Base-by-base conservation (phyloP, 2,113 vertebrate species). In the Cynoglossus semilaevis region DNA sequence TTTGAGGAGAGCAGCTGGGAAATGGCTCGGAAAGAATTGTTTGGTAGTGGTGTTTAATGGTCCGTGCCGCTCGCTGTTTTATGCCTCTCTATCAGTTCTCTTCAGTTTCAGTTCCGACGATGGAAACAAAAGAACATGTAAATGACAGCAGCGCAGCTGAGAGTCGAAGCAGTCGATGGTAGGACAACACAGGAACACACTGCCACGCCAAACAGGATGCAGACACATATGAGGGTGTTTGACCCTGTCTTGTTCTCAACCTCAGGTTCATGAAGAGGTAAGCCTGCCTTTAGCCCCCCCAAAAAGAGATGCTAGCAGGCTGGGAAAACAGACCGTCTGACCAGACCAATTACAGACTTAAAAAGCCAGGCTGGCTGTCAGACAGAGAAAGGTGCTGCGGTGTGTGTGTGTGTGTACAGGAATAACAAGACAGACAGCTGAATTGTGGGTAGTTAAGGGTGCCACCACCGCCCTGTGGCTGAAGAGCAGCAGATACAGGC, bases 291-390 rank as follows among this genome's bases (percentile, higher is more conserved):
- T 72, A 29, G 22, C 22, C 75, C 67, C 71, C 77, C 66, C 57
- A 52, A 82, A 79, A 68, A 78, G 58, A 73, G 77, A 72, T 67
- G 60, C 65, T 58, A 53, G 60, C 51, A 72, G 61, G 49, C 76
- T 69, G 67, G 66, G 56, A 74, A 78, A 84, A 80, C 42, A 88
- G 66, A 79, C 74, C 70, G 76, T 76, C 76, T 72, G 75, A 80
- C 69, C 59, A 69, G 80, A 80, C 72, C 80, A 85, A 79, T 88
- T 85, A 84, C 36, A 75, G 62, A 72, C 77, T 79, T 71, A 65
- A 75, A 75, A 60, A 67, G 38, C 58, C 69, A 72, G 77, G 64
- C 72, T 72, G 61, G 65, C 74, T 80, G 79, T 86, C 68, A 79
- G 74, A 74, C 56, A 55, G 67, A 63, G 70, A 65, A 78, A 58